Evolutionary conservation across 2,888 invertebrate genomes (phyloP).

Genomic region (Drosophila lutescens): DNA sequence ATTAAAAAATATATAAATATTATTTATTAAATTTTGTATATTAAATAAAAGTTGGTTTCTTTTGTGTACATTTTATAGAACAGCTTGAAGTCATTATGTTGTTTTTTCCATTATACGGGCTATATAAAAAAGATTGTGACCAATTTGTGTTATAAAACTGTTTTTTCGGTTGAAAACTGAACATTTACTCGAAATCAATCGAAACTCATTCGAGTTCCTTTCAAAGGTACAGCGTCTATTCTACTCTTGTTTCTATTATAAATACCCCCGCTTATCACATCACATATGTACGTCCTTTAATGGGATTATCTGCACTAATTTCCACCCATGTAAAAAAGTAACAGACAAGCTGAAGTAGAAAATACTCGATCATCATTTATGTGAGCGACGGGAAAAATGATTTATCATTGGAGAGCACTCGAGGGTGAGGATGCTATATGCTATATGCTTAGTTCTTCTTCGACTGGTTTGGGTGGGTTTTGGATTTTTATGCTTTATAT

Average conservation of each 20-base stretch:
- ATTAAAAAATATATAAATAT: too few species aligned
- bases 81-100: too few species aligned
- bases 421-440: constrained; percentile 45
- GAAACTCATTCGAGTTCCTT: too few species aligned
- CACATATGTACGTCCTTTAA: constrained; percentile 41
- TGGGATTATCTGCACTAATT: constrained; percentile 74
- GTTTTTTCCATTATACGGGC: too few species aligned
- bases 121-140: too few species aligned
- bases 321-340: constrained; percentile 21
- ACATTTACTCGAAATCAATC: too few species aligned
- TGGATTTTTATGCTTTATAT: background rate
- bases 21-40: too few species aligned
- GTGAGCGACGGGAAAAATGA: constrained; percentile 52
- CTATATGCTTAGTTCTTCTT: constrained; percentile 21
- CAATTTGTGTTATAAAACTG: too few species aligned
- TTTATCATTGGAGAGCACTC: constrained; percentile 70
- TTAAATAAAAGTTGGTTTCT: too few species aligned
- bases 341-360: constrained; percentile 43
- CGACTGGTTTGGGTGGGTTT: background rate
- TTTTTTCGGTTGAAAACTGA: too few species aligned
- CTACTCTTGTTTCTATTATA: background rate
- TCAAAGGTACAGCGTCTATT: background rate
- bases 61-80: too few species aligned
- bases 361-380: constrained; percentile 34
- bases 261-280: background rate